Evolutionary conservation across 2,113 vertebrate species (phyloP).

Genomic region (Psittacula cyanocephala): DNA sequence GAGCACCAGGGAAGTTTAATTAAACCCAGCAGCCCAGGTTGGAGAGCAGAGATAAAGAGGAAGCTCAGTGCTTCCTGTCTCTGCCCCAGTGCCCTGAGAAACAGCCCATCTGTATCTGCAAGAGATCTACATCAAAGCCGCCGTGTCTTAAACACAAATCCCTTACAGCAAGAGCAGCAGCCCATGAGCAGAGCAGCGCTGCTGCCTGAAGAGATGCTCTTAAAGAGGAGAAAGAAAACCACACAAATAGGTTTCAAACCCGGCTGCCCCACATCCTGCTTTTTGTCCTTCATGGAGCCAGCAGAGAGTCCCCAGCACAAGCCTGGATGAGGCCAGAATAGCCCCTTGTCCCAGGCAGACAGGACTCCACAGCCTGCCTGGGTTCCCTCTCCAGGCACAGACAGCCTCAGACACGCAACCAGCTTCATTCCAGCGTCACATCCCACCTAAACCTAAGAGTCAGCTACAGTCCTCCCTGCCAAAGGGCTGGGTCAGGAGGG

Average conservation of each 20-base stretch:
- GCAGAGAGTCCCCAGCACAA: background rate
- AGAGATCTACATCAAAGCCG: background rate
- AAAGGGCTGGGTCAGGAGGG: accelerated
- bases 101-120: accelerated
- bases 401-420: too few species aligned
- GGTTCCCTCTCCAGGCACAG: background rate
- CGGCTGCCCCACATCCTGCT: background rate
- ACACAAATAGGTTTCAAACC: background rate
- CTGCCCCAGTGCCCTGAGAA: background rate
- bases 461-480: background rate
- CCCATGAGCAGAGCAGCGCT: accelerated
- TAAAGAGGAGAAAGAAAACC: background rate
- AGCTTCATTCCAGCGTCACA: background rate
- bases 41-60: background rate
- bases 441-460: background rate
- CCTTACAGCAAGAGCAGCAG: background rate
- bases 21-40: background rate
- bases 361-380: background rate
- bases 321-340: background rate
- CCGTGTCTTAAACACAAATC: background rate
- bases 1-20: background rate
- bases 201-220: background rate
- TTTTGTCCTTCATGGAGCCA: background rate
- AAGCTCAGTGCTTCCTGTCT: background rate
- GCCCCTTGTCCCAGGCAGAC: background rate